Conservation (phyloP, 1,140 invertebrate genomes). For the Drosophila ohnishii region DNA sequence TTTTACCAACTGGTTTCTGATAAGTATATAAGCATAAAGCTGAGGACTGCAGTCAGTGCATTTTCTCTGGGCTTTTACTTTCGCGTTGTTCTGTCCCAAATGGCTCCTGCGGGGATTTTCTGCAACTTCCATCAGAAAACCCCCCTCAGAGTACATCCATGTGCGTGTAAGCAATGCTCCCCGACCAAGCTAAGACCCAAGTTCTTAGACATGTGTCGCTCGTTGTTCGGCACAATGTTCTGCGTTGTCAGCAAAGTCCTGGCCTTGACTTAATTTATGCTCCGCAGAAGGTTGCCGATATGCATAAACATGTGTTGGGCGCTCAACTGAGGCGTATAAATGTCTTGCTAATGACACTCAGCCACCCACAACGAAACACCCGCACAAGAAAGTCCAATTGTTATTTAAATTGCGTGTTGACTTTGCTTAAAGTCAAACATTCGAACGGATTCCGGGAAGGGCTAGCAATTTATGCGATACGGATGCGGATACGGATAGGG, state of each 20-base stretch:
- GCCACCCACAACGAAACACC: constrained; percentile 4
- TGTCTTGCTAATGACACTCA: constrained; percentile 58
- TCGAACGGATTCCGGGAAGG: constrained; percentile 16
- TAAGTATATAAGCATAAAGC: too few species aligned
- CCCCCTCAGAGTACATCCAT: neutral
- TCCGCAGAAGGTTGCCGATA: constrained; percentile 48
- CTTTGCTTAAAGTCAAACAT: constrained; percentile 42
- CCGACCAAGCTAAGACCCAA: neutral
- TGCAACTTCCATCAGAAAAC: neutral
- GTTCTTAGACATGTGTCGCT: constrained; percentile 17
- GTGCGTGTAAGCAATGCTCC: neutral
- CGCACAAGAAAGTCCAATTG: constrained; percentile 36
- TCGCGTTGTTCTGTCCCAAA: neutral
- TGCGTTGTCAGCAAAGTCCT: constrained; percentile 47
- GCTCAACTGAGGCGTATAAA: constrained; percentile 50
- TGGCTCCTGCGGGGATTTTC: neutral
- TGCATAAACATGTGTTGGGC: constrained; percentile 43
- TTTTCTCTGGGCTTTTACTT: neutral
- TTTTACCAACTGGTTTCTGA: neutral
- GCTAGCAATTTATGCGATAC: constrained; percentile 53
- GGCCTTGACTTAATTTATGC: constrained; percentile 59
- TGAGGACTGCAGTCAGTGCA: neutral
- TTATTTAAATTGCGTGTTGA: constrained; percentile 58
- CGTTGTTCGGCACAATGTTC: constrained; percentile 47
- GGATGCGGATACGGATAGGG: constrained; percentile 32